These are phyloP conservation scores for Kryphioiulus occultus DNA, from an alignment of 2,888 invertebrate genomes.

Conservation along the genomic window DNA sequence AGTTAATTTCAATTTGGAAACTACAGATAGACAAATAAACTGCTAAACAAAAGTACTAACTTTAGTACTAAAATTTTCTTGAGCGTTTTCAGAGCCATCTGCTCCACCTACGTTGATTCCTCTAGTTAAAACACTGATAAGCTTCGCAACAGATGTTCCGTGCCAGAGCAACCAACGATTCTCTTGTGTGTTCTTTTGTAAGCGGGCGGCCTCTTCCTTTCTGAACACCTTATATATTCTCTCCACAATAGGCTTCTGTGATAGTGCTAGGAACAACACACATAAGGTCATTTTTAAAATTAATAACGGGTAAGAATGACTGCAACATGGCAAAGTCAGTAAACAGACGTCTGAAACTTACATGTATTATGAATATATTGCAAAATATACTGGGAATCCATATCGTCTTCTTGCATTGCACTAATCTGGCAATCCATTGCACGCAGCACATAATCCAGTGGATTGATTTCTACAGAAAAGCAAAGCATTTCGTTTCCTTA, in stretches of 20 bases:
- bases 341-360: constrained; percentile 54
- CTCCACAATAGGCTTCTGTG: constrained; percentile 54
- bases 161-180: constrained; percentile 64
- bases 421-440: constrained; percentile 62
- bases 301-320: neutral
- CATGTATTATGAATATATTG: constrained; percentile 65
- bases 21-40: neutral
- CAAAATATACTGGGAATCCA: constrained; percentile 65
- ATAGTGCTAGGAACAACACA: constrained; percentile 46
- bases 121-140: constrained; percentile 64
- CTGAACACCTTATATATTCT: constrained; percentile 57
- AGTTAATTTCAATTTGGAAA: neutral
- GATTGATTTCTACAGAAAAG: constrained; percentile 61
- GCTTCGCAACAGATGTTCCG: constrained; percentile 64
- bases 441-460: constrained; percentile 65
- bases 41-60: neutral
- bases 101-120: constrained; percentile 63
- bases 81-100: constrained; percentile 43
- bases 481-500: neutral
- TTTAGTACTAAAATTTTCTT: constrained; percentile 46
- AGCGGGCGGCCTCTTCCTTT: constrained; percentile 52
- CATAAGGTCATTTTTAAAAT: neutral
- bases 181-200: constrained; percentile 52
- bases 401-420: constrained; percentile 61
- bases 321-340: neutral